Conservation (phyloP, 2,888 invertebrate species). For the Catotricha subobsoleta region DNA sequence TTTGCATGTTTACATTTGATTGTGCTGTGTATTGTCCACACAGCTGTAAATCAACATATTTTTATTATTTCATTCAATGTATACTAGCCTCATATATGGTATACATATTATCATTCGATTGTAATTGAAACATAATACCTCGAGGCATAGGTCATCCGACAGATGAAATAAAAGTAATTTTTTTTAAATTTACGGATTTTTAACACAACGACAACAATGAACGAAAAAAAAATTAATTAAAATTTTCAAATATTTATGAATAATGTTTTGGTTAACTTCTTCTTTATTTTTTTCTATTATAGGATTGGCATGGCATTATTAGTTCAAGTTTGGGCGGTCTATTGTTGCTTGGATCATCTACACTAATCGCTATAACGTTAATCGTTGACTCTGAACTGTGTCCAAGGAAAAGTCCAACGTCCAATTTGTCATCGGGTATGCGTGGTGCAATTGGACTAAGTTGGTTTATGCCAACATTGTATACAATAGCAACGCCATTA, state of each 20-base stretch:
- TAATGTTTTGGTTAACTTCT: no score
- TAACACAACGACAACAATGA: no score
- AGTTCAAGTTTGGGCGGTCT: constrained; percentile 43
- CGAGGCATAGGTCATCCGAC: no score
- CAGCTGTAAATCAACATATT: no score
- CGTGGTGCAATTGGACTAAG: constrained; percentile 29
- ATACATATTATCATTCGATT: no score
- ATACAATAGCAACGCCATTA: constrained; percentile 27
- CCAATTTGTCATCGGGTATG: constrained; percentile 19
- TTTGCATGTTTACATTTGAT: not conserved
- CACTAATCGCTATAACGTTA: constrained; percentile 31
- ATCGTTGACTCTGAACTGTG: constrained; percentile 28
- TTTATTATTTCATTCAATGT: no score
- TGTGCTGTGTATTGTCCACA: not conserved
- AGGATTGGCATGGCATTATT: constrained; percentile 41
- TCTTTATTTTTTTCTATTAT: constrained; percentile 14
- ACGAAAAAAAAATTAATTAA: not conserved
- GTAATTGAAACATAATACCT: no score
- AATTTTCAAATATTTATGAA: not conserved
- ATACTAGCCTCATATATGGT: no score
- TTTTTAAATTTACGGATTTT: no score
- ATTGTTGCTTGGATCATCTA: constrained; percentile 43
- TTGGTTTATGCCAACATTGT: constrained; percentile 27
- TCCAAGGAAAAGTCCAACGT: constrained; percentile 20
- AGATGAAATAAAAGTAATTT: no score